Conservation (phyloP, 2,888 invertebrate genomes). For the Diplazon laetatorius region DNA sequence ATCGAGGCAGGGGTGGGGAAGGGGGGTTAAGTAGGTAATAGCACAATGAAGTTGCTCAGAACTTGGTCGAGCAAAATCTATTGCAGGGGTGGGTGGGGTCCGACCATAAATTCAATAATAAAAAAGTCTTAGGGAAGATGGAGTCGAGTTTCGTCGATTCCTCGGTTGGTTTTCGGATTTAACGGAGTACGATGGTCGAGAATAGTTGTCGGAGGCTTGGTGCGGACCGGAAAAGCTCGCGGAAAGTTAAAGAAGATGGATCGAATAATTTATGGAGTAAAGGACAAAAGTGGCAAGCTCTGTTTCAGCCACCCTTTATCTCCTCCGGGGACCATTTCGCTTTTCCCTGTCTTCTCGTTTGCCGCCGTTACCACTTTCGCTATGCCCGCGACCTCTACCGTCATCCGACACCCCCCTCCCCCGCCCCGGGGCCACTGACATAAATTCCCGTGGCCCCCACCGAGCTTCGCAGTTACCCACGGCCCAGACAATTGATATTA, state of each 20-base stretch:
- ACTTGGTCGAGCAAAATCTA: slow-evolving; percentile 3
- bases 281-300: slow-evolving; percentile 64
- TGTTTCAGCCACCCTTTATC: slow-evolving; percentile 50
- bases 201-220: no score
- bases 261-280: slow-evolving; percentile 61
- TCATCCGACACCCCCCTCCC: no score
- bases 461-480: background rate
- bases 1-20: background rate
- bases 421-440: background rate
- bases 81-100: slow-evolving; percentile 7
- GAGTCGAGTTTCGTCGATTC: background rate
- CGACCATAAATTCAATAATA: slow-evolving; percentile 71
- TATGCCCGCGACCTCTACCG: no score
- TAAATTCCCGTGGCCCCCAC: slow-evolving; percentile 3
- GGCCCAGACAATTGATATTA: background rate
- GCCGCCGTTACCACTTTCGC: slow-evolving; percentile 34
- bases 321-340: slow-evolving; percentile 37
- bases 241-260: slow-evolving; percentile 69
- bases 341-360: slow-evolving; percentile 60
- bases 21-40: slow-evolving; percentile 10
- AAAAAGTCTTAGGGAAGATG: slow-evolving; percentile 56
- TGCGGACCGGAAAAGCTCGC: slow-evolving; percentile 40
- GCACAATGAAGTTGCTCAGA: slow-evolving; percentile 12
- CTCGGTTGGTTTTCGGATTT: slow-evolving; percentile 29
- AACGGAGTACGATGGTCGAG: slow-evolving; percentile 15